These are phyloP conservation scores for Patella vulgata DNA, from an alignment of 1,140 invertebrate species.

Conservation along the genomic window DNA sequence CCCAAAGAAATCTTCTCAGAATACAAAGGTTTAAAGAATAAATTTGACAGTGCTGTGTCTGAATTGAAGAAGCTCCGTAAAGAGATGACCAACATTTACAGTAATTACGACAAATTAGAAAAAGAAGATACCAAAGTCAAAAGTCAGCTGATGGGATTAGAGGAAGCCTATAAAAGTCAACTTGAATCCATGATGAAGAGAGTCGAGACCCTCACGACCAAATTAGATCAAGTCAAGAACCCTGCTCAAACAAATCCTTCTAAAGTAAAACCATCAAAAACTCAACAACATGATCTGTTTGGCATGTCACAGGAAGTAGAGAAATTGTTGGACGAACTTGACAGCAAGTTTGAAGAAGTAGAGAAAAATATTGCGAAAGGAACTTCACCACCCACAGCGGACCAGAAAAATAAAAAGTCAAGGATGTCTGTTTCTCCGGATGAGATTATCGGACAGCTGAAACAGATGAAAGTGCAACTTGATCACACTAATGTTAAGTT, in stretches of 20 bases:
- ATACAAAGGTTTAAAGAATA: slow-evolving; percentile 39
- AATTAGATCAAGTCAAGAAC: slow-evolving; percentile 15
- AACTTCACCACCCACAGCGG: slow-evolving; percentile 22
- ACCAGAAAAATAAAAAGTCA: slow-evolving; percentile 7
- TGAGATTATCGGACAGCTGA: slow-evolving; percentile 34
- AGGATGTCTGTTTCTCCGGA: slow-evolving; percentile 17
- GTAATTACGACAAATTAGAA: slow-evolving; percentile 38
- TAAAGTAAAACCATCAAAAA: slow-evolving; percentile 10
- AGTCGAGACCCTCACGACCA: slow-evolving; percentile 40
- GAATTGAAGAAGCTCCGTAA: slow-evolving; percentile 47
- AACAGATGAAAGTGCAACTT: slow-evolving; percentile 51
- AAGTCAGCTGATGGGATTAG: slow-evolving; percentile 34
- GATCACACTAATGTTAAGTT: slow-evolving; percentile 42
- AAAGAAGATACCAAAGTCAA: slow-evolving; percentile 39
- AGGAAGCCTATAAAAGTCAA: slow-evolving; percentile 40
- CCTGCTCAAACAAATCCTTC: slow-evolving; percentile 2
- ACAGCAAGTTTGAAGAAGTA: slow-evolving; percentile 41
- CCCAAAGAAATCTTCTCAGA: slow-evolving; percentile 46
- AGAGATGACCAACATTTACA: slow-evolving; percentile 36
- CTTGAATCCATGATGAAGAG: slow-evolving; percentile 26
- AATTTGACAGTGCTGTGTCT: slow-evolving; percentile 43
- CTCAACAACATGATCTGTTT: slow-evolving; percentile 3
- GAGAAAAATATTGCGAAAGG: slow-evolving; percentile 38
- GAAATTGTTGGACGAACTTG: slow-evolving; percentile 45
- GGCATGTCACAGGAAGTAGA: slow-evolving; percentile 2